phyloP scores from a whole-genome alignment of 2,888 invertebrate genomes.

The Thyatira batis region DNA sequence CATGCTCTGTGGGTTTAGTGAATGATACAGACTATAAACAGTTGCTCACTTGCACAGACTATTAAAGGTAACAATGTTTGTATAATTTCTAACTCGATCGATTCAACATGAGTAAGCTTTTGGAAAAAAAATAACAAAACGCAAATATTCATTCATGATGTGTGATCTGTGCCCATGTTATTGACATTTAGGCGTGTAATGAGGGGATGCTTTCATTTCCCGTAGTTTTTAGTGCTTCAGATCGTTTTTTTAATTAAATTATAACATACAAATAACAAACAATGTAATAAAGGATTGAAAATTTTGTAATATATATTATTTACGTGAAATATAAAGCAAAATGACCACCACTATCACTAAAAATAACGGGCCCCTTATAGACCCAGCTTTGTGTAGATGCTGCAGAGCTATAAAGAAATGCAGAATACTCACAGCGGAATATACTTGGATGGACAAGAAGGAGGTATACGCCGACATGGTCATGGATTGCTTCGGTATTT shows the following conservation, averaged over 20 bases:
- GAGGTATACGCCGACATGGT: slow-evolving; percentile 75
- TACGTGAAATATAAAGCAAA: slow-evolving; percentile 15
- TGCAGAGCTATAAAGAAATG: slow-evolving; percentile 76
- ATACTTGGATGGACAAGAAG: slow-evolving; percentile 72
- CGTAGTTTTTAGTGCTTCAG: neutral
- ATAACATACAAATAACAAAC: neutral
- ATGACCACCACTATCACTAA: slow-evolving; percentile 58
- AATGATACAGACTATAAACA: too few species aligned
- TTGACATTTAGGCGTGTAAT: slow-evolving; percentile 18
- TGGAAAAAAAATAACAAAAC: slow-evolving; percentile 8
- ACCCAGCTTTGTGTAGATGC: slow-evolving; percentile 73
- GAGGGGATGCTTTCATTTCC: slow-evolving; percentile 4
- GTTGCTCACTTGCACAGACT: too few species aligned
- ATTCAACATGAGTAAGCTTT: neutral
- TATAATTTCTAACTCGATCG: neutral
- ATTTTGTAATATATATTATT: slow-evolving; percentile 9
- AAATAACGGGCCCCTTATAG: slow-evolving; percentile 68
- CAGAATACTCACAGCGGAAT: slow-evolving; percentile 67
- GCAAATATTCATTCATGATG: slow-evolving; percentile 3
- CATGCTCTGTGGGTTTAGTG: too few species aligned
- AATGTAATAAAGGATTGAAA: slow-evolving; percentile 10
- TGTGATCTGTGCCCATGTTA: slow-evolving; percentile 6
- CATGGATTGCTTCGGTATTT: slow-evolving; percentile 75
- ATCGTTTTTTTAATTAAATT: neutral
- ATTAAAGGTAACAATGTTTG: too few species aligned